Base-by-base conservation (phyloP, 1,140 invertebrate genomes). In the Leptinotarsa defecta region DNA sequence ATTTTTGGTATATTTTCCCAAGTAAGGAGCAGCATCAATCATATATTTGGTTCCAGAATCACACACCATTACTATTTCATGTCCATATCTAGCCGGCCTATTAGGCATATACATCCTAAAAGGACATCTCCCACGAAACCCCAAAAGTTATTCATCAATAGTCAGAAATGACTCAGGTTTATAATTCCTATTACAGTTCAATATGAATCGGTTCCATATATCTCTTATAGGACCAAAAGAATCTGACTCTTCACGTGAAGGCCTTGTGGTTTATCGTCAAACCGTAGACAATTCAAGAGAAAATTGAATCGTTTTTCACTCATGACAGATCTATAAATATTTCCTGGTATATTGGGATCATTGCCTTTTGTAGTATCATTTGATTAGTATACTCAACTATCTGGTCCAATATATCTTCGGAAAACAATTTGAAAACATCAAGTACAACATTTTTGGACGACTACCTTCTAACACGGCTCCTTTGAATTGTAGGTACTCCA, bases 11-110 rank as follows among this genome's bases (percentile, higher is more conserved):
- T 71, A 73, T 81, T 82, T 84, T 64, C 84, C 81, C 11, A 83
- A 13, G 76, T 85, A 84, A 65, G 83, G 85, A 22, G 65, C 74
- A 24, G 79, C 81, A 80, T 84, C 78, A 3, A n/a, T 75, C 82
- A 86, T 84, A 67, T 85, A 86, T 68, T 81, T 80, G 43, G 84
- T 81, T 13, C 57, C 68, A 64, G 74, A 72, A 71, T 85, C 84
- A 78, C 83, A 83, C 27, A 83, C 64, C 77, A 81, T 82, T 61
- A 81, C 69, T 57, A 84, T 72, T 79, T 84, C 83, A 19, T 84
- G 76, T 1, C 84, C 83, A 69, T 85, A 84, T 74, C 85, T 85
- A 17, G 77, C 75, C 3, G 83, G 83, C 76, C 85, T 86, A 34
- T 81, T 81, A 17, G 82, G 80, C 24, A 84, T 85, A 74, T 82